phyloP scores from a whole-genome alignment of 64 coral and sea anemone genomes.

The Stichodactyla helianthus region DNA sequence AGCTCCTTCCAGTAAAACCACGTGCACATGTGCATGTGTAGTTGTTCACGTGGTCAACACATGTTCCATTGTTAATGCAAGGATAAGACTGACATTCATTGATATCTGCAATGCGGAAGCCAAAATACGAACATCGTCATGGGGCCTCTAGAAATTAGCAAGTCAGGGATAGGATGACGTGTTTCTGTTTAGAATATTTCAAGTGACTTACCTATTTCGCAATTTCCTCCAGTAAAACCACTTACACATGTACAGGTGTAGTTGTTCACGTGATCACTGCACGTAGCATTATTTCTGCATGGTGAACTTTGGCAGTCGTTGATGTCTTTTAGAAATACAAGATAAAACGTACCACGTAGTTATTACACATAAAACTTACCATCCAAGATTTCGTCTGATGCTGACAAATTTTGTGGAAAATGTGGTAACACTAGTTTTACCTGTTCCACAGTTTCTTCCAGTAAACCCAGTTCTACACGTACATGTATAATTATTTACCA shows the following conservation, averaged over 20 bases:
- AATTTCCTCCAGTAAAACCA: slow-evolving; percentile 35
- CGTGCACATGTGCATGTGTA: slow-evolving; percentile 48
- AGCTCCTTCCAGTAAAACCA: slow-evolving; percentile 53
- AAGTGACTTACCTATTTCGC: slow-evolving; percentile 28
- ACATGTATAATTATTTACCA: slow-evolving; percentile 14
- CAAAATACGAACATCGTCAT: too few species aligned
- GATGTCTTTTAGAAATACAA: slow-evolving; percentile 16
- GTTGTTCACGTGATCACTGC: slow-evolving; percentile 36
- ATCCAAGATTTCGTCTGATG: not conserved
- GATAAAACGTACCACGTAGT: not conserved
- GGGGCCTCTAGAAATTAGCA: too few species aligned
- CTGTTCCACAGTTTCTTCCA: slow-evolving; percentile 24
- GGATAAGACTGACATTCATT: slow-evolving; percentile 36
- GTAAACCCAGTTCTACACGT: slow-evolving; percentile 16
- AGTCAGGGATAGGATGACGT: too few species aligned
- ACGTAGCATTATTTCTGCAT: slow-evolving; percentile 39
- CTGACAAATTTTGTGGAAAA: slow-evolving; percentile 47
- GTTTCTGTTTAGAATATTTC: too few species aligned
- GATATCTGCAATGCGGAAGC: slow-evolving; percentile 9
- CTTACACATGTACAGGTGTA: slow-evolving; percentile 24
- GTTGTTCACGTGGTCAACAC: slow-evolving; percentile 37
- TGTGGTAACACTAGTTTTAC: slow-evolving; percentile 32
- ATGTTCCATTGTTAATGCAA: slow-evolving; percentile 60
- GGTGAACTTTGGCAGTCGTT: slow-evolving; percentile 37
- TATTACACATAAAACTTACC: not conserved